Percentiles rank a stretch among this genome's conserved stretches.
Conservation (phyloP, 2,797 vertebrate species). For the Hydrophis major region DNA sequence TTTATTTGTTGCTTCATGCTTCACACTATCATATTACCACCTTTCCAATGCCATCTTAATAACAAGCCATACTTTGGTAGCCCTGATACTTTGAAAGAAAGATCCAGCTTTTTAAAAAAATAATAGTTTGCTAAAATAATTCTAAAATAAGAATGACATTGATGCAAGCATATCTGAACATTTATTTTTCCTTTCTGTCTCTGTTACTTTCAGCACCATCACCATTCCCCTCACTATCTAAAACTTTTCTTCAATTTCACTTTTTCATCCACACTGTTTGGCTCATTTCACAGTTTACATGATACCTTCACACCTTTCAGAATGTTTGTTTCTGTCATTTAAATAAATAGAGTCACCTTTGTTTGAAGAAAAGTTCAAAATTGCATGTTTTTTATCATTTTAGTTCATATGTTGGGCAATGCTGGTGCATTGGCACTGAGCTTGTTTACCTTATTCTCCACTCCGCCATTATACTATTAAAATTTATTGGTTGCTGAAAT, state of each 20-base stretch:
- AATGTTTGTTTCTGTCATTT: background rate
- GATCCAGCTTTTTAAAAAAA: background rate
- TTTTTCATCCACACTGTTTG: background rate
- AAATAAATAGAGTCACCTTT: background rate
- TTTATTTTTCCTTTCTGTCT: background rate
- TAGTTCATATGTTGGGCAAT: conserved; percentile 17
- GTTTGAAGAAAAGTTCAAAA: conserved; percentile 24
- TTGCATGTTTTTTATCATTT: conserved; percentile 1
- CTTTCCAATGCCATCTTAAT: conserved; percentile 20
- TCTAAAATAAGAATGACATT: background rate
- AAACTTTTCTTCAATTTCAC: background rate
- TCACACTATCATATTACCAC: background rate
- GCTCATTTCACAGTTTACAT: conserved; percentile 27
- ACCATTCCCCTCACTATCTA: background rate
- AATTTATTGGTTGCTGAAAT: conserved; percentile 57
- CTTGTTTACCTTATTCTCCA: conserved; percentile 29
- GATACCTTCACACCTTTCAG: background rate
- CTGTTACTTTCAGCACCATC: no score
- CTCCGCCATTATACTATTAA: conserved; percentile 33
- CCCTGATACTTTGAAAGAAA: conserved; percentile 26
- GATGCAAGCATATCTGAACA: background rate
- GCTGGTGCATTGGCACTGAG: conserved; percentile 34
- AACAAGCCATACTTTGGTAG: conserved; percentile 34
- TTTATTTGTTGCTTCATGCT: background rate
- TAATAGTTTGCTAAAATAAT: background rate